phyloP scores from a whole-genome alignment of 2,888 invertebrate genomes.

The Hypomecis atomaria region DNA sequence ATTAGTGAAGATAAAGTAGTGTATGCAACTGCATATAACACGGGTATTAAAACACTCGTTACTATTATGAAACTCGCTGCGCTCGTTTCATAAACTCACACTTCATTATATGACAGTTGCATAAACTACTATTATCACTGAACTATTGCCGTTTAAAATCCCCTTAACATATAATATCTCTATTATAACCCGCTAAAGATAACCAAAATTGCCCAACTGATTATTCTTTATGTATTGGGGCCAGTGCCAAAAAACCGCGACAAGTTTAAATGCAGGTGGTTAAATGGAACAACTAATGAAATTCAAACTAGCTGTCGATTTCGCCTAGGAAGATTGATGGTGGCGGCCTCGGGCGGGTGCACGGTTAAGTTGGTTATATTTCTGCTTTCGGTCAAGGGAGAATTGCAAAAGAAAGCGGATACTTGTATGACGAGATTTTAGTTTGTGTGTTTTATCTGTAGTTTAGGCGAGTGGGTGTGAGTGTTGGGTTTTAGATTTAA shows the following conservation, averaged over 20 bases:
- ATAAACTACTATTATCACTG: no score
- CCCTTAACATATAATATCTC: no score
- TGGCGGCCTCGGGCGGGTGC: not conserved
- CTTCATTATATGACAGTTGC: no score
- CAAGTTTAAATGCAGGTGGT: not conserved
- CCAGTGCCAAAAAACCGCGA: not conserved
- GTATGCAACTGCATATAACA: no score
- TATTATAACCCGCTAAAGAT: not conserved
- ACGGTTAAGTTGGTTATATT: not conserved
- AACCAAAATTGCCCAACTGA: not conserved
- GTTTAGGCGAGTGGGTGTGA: not conserved
- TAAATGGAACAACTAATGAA: not conserved
- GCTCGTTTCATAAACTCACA: no score
- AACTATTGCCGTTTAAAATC: no score
- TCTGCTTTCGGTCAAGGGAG: not conserved
- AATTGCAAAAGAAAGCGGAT: constrained; percentile 4
- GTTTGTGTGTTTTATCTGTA: not conserved
- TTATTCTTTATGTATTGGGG: not conserved
- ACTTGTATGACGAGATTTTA: not conserved
- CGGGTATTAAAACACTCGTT: no score
- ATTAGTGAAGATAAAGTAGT: no score
- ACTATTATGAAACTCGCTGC: no score
- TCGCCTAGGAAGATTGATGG: not conserved
- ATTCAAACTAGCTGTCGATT: not conserved
- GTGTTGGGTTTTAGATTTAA: not conserved